Evolutionary conservation across 2,113 vertebrate species (phyloP).

Genomic region (Lepidothrix coronata): DNA sequence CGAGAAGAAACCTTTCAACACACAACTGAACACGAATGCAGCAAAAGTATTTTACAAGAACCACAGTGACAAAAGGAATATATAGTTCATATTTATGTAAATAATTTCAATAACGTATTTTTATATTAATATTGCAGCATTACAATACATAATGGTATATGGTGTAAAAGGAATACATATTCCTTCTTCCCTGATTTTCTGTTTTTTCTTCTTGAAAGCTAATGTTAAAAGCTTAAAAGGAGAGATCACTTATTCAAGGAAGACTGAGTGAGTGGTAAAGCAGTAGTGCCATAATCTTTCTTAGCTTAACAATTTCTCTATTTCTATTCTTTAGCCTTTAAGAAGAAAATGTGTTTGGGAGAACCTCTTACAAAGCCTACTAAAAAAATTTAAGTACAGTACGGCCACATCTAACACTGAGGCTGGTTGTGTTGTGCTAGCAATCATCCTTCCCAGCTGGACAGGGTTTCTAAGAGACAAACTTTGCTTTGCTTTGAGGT

Average conservation of each 20-base stretch:
- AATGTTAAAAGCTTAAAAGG: background rate
- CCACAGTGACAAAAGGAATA: background rate
- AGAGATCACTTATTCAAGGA: background rate
- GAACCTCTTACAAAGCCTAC: background rate
- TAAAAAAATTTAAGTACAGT: background rate
- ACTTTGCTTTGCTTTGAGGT: background rate
- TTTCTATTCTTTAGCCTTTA: background rate
- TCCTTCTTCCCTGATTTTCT: background rate
- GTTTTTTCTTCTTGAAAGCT: background rate
- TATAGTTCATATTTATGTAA: background rate
- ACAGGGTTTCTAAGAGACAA: background rate
- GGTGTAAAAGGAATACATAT: background rate
- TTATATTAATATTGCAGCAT: background rate
- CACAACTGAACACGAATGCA: background rate
- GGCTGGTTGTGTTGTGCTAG: background rate
- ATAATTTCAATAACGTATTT: background rate
- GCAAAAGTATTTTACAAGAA: background rate
- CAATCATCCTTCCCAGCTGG: background rate
- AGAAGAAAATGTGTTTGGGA: background rate
- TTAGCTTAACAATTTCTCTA: background rate
- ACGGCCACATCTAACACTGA: background rate
- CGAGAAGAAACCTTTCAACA: background rate
- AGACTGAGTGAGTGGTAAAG: background rate
- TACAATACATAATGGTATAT: background rate
- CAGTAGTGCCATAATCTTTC: background rate